phyloP scores from a whole-genome alignment of 2,888 invertebrate genomes.

The Hylaea fasciaria region DNA sequence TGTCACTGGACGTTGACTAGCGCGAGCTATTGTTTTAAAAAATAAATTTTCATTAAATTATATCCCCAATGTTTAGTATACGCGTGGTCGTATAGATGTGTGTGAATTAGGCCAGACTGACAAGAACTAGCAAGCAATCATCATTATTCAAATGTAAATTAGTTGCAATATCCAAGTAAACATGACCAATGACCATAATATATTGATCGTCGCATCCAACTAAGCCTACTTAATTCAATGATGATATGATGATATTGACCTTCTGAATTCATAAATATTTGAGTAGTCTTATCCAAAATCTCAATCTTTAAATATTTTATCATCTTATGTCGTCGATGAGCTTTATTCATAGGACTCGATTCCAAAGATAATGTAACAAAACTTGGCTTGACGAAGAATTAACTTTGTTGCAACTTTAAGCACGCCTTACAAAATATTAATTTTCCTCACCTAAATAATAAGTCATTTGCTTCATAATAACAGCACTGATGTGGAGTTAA shows the following conservation, averaged over 20 bases:
- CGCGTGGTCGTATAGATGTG: too few relatives aligned
- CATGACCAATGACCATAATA: conserved; percentile 2
- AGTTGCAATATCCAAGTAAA: conserved; percentile 9
- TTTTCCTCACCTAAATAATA: conserved; percentile 28
- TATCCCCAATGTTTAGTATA: too few relatives aligned
- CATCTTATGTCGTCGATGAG: conserved; percentile 9
- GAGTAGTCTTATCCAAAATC: conserved; percentile 16
- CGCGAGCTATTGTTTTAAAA: too few relatives aligned
- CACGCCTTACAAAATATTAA: conserved; percentile 31
- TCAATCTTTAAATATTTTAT: conserved; percentile 20
- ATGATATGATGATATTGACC: conserved; percentile 46
- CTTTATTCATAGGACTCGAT: too few relatives aligned
- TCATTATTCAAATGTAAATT: conserved; percentile 12
- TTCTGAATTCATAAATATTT: conserved; percentile 37
- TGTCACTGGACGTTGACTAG: too few relatives aligned
- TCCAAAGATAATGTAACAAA: too few relatives aligned
- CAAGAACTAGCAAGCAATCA: background rate
- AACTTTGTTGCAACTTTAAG: conserved; percentile 15
- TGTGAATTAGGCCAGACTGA: background rate
- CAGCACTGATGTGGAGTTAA: conserved; percentile 48
- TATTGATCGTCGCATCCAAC: conserved; percentile 8
- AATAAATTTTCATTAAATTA: too few relatives aligned
- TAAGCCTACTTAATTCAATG: conserved; percentile 28
- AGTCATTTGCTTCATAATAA: conserved; percentile 48
- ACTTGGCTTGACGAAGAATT: background rate